Evolutionary conservation across 23 tunicate species (phyloP).

Genomic region (Diplosoma virens): DNA sequence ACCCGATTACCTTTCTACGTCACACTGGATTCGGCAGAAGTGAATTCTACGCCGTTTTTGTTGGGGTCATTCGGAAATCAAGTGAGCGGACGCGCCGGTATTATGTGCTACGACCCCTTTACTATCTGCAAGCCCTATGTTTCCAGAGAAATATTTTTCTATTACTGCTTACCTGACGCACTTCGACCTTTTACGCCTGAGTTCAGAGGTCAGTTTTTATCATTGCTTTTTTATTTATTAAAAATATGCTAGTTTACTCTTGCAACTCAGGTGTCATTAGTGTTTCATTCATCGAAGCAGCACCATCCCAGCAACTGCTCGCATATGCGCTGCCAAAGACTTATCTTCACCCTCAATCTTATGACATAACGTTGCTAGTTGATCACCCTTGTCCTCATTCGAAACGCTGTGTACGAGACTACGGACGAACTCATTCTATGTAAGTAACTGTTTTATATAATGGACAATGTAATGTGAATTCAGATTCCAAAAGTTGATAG

Average conservation of each 20-base stretch:
- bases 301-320: constrained; percentile 18
- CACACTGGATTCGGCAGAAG: not conserved
- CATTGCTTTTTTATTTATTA: not conserved
- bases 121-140: constrained; percentile 90
- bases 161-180: constrained; percentile 37
- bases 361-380: constrained; percentile 22
- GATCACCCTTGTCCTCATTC: constrained; percentile 76
- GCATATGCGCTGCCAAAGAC: constrained; percentile 70
- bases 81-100: constrained; percentile 85
- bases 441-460: constrained; percentile 44
- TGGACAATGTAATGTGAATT: too few relatives aligned
- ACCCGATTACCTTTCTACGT: too few relatives aligned
- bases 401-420: constrained; percentile 78
- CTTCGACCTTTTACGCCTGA: constrained; percentile 61
- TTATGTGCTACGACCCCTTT: constrained; percentile 47
- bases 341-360: constrained; percentile 32
- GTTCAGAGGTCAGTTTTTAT: constrained; percentile 59
- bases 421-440: constrained; percentile 76
- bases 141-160: constrained; percentile 79
- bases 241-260: not conserved
- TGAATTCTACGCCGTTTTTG: constrained; percentile 21
- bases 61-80: constrained; percentile 60
- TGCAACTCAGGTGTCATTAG: constrained; percentile 46
- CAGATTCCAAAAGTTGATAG: too few relatives aligned
- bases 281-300: constrained; percentile 62